Base-by-base conservation (phyloP, 1,140 invertebrate species). In the Gryllus bimaculatus region DNA sequence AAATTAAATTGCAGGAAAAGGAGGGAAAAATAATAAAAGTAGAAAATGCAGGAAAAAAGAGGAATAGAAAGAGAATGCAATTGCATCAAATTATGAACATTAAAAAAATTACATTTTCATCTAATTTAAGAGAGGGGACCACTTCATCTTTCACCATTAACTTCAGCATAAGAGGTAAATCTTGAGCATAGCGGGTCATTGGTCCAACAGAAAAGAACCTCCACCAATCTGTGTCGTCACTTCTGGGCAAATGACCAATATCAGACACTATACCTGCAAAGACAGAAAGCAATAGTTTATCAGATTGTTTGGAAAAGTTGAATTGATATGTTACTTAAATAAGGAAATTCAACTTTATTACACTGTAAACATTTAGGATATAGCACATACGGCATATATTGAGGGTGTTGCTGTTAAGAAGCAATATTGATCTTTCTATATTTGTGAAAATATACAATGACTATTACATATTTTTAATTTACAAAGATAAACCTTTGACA, bases 101-200 rank as follows among this genome's bases (percentile, higher is more conserved):
- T 2, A 2, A 39, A 39, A 39, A 39, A 66, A 66, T 3, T 75
- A 91, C 91, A 82, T 89, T 89, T 81, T 90, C 86, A 78, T 93
- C 89, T 1, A 94, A 85, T 26, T 90, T 89, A 13, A 92, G 84
- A 78, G 89, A 88, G 18, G 54, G 10, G 10, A 87, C 85, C 0
- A 87, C 86, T 54, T 89, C 87, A 2, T 88, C 85, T 81, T 90
- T 89, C 47, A 86, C 87, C 80, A 94, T 85, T n/a, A 91, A 88
- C 83, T 92, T 91, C 18, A 95, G 87, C 77, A 95, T 84, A 8
- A 95, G 86, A 8, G 90, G 85, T 74, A 97, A 84, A 87, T 98
- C 96, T 81, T 90, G 89, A 8, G 94, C 93, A 85, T 96, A 96
- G 78, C 95, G 89, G 79, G 90, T 90, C 89, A 98, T 92, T 0